Evolutionary conservation across 2,113 vertebrate genomes (phyloP).

Genomic region (Panurus biarmicus): DNA sequence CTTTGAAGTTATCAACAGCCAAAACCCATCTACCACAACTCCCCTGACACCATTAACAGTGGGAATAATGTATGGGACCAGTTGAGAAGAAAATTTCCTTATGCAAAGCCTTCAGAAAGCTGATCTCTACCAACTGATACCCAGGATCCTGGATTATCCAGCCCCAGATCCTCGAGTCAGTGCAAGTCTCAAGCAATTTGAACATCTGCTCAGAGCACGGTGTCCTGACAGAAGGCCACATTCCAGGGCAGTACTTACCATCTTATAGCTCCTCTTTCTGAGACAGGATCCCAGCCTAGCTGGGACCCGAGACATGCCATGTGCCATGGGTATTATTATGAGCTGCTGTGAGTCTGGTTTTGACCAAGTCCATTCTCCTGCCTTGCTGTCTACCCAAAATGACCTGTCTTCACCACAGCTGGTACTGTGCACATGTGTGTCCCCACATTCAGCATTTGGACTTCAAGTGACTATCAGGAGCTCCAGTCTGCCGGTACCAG

Average conservation of each 20-base stretch:
- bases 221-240: rapidly evolving
- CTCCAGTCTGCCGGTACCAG: neutral
- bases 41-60: neutral
- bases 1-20: neutral
- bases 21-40: neutral
- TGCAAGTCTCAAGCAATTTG: neutral
- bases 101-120: neutral
- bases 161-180: neutral
- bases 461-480: neutral
- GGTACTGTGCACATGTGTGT: rapidly evolving
- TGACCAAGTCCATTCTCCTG: neutral
- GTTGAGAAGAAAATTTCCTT: neutral
- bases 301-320: rapidly evolving
- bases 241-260: neutral
- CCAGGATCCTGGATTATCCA: neutral
- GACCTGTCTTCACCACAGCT: neutral
- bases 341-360: neutral
- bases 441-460: neutral
- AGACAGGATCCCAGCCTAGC: neutral
- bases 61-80: neutral
- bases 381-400: neutral
- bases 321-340: no score
- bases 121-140: neutral
- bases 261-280: neutral
- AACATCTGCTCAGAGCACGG: neutral